These are phyloP conservation scores for Orchesella cincta DNA, from an alignment of 1,140 invertebrate genomes.

Conservation along the genomic window DNA sequence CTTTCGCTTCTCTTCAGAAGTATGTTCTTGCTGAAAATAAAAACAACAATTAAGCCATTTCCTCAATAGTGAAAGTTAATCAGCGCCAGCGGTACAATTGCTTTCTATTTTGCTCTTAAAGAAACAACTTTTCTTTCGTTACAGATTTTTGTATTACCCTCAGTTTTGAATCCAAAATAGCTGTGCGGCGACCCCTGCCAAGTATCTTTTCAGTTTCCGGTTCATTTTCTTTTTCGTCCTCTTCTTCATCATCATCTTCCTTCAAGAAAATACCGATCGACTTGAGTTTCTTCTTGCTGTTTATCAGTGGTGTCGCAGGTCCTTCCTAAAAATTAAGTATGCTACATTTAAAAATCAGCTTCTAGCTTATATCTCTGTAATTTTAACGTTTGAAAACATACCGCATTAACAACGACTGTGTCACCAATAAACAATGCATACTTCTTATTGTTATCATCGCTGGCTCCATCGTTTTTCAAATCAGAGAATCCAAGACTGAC, in stretches of 20 bases:
- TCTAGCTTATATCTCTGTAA: background rate
- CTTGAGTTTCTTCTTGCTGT: slow-evolving; percentile 93
- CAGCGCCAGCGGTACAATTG: no score
- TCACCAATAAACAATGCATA: slow-evolving; percentile 97
- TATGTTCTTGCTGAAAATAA: slow-evolving; percentile 79
- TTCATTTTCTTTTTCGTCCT: slow-evolving; percentile 77
- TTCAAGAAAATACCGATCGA: slow-evolving; percentile 96
- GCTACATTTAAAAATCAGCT: background rate
- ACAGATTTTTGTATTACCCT: slow-evolving; percentile 62
- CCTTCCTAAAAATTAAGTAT: slow-evolving; percentile 60
- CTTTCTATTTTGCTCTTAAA: no score
- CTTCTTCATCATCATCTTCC: slow-evolving; percentile 72
- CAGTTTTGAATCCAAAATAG: slow-evolving; percentile 92
- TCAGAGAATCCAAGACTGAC: slow-evolving; percentile 91
- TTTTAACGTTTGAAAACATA: slow-evolving; percentile 53
- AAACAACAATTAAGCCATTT: no score
- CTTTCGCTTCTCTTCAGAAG: slow-evolving; percentile 94
- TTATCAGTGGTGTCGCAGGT: slow-evolving; percentile 83
- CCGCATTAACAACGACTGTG: slow-evolving; percentile 91
- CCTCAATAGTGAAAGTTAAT: no score
- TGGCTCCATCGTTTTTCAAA: slow-evolving; percentile 77
- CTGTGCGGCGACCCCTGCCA: slow-evolving; percentile 80
- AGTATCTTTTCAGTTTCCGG: slow-evolving; percentile 64
- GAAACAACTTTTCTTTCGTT: no score
- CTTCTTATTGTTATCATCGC: slow-evolving; percentile 82